A percentile compares a stretch with the other conserved stretches of the same genome.
Conservation (phyloP, 1,140 invertebrate species). For the Diuraphis noxia region DNA sequence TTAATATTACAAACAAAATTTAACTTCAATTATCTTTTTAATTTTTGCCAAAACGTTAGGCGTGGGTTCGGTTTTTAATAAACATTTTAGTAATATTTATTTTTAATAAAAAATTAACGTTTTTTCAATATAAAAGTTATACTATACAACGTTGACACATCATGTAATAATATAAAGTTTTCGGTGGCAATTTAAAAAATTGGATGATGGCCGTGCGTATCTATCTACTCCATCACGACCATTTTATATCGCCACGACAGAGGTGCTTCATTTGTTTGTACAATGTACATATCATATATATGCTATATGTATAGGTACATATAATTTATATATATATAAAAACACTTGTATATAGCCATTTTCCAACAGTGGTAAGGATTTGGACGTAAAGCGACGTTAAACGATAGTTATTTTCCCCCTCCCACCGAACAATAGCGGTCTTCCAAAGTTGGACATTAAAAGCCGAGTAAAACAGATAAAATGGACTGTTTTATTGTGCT, state of each 20-base stretch:
- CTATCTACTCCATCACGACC: neutral
- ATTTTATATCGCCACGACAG: neutral
- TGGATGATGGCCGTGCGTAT: neutral
- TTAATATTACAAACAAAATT: neutral
- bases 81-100: too few species aligned
- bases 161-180: slow-evolving; percentile 2
- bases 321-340: too few species aligned
- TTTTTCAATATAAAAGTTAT: neutral
- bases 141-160: neutral
- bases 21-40: neutral
- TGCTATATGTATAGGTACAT: neutral
- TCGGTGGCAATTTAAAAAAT: neutral
- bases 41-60: neutral
- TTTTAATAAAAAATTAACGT: neutral
- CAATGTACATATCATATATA: too few species aligned
- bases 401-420: slow-evolving; percentile 8
- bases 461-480: slow-evolving; percentile 47
- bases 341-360: neutral
- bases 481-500: slow-evolving; percentile 46
- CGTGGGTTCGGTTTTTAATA: neutral
- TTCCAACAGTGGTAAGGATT: neutral
- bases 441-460: slow-evolving; percentile 46
- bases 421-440: neutral
- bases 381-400: slow-evolving; percentile 34
- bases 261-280: neutral